Base-by-base conservation (phyloP, 2,113 vertebrate genomes). In the Campylomormyrus tamandua region DNA sequence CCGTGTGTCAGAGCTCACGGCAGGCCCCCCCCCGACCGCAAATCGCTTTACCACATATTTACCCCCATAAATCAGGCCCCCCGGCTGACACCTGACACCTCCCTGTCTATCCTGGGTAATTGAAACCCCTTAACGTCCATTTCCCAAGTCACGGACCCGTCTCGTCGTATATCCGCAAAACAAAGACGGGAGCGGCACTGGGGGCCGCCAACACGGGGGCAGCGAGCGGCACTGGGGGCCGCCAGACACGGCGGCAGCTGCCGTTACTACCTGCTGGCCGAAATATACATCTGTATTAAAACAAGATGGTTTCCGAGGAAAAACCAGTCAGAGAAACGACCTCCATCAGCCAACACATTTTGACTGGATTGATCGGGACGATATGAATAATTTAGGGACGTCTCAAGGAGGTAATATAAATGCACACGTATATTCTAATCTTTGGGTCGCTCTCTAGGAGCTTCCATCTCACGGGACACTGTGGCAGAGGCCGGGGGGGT, bases 351-450 rank as follows among this genome's bases (percentile, higher is more conserved):
- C 92, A 92, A 93, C 95, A 93, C 92, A 89, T 91, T 90, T 92
- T 93, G 93, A 94, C 93, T 92, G 94, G 94, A 93, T 90, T 92
- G 94, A 94, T 94, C 93, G 92, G 93, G 94, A 95, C 94, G 94
- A 94, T 94, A 96, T 95, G 96, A 96, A 96, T 96, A 95, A 96
- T 96, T 94, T 94, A 96, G 94, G 92, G 88, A 93, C 94, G 92
- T 94, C 91, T 95, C 96, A 96, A 96, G 94, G 93, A 96, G 95
- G 95, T 95, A 95, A 96, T 96, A 95, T 96, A 96, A 96, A 96
- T 96, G 95, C 96, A 96, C 94, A 96, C 95, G 93, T 95, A 95
- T 95, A 95, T 96, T 96, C 93, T 95, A 94, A 95, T 96, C 94
- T 95, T 90, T 91, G 91, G 90, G 90, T 91, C 89, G 90, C 87